phyloP scores from a whole-genome alignment of 1,140 invertebrate genomes.

The Heliconius hermathena region DNA sequence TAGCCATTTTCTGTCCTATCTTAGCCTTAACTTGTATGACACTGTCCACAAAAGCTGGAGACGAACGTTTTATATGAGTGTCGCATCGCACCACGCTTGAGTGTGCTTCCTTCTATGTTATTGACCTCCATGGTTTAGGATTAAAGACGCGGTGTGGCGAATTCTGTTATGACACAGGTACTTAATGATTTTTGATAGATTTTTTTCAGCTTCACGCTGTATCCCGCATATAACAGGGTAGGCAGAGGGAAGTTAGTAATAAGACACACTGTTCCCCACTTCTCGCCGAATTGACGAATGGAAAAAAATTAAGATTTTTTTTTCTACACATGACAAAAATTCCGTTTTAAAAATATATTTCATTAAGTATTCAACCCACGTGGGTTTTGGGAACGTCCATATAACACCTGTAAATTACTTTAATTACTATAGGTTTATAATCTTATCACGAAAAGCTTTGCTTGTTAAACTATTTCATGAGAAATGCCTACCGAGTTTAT shows the following conservation, averaged over 20 bases:
- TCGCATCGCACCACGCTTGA: conserved; percentile 53
- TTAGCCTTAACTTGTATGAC: conserved; percentile 20
- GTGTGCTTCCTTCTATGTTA: conserved; percentile 50
- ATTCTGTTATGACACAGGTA: conserved; percentile 14
- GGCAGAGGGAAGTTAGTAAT: background rate
- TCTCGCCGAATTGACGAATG: too few relatives aligned
- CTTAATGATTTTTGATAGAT: background rate
- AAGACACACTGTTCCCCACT: too few relatives aligned
- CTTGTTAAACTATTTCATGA: background rate
- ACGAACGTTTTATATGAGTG: conserved; percentile 53
- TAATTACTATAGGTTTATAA: background rate
- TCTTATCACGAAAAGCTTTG: background rate
- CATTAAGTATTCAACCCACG: background rate
- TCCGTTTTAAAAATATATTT: background rate
- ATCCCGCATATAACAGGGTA: too few relatives aligned
- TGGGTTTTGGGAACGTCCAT: background rate
- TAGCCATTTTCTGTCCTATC: conserved; percentile 52
- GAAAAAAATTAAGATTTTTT: too few relatives aligned
- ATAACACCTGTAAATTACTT: conserved; percentile 1
- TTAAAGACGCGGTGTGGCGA: conserved; percentile 40
- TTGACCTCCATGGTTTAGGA: conserved; percentile 51
- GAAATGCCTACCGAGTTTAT: background rate
- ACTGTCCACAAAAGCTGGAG: conserved; percentile 25
- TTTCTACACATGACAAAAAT: background rate
- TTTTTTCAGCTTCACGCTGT: background rate